Percentiles rank a stretch among this genome's conserved stretches.
phyloP scores from a whole-genome alignment of 2,797 vertebrate genomes.

The Centropyge bicolor region DNA sequence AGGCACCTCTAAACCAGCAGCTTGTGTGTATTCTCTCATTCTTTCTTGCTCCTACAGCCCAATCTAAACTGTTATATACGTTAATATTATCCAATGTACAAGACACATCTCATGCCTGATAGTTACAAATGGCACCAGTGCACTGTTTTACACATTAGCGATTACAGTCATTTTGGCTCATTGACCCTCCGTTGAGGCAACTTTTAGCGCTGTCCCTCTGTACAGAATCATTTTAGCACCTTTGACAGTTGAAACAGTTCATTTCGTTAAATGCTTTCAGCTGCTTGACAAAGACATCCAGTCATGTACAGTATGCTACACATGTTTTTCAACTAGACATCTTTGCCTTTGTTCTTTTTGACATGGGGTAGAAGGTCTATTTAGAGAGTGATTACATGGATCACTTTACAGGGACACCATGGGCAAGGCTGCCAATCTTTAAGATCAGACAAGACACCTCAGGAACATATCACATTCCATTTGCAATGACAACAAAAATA shows the following conservation, averaged over 20 bases:
- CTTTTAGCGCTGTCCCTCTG: constrained; percentile 34
- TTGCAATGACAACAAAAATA: constrained; percentile 75
- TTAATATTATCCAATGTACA: constrained; percentile 35
- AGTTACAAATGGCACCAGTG: constrained; percentile 65
- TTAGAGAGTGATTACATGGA: constrained; percentile 36
- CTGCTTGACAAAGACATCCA: constrained; percentile 63
- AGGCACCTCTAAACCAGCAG: constrained; percentile 67
- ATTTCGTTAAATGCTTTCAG: constrained; percentile 55
- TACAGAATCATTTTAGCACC: constrained; percentile 68
- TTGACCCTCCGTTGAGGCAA: constrained; percentile 45
- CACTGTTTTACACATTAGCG: constrained; percentile 50
- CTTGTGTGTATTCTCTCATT: constrained; percentile 45
- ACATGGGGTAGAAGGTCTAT: constrained; percentile 49
- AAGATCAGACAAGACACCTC: constrained; percentile 78
- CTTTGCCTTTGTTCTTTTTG: constrained; percentile 37
- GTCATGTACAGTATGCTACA: constrained; percentile 63
- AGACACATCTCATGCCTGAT: constrained; percentile 50
- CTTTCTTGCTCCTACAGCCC: constrained; percentile 43
- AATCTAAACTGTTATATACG: constrained; percentile 36
- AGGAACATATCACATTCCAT: constrained; percentile 87
- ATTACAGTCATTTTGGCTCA: constrained; percentile 62
- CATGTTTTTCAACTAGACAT: constrained; percentile 40
- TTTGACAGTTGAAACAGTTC: constrained; percentile 60
- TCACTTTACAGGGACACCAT: constrained; percentile 55
- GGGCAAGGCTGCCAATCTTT: constrained; percentile 79